Conservation (phyloP, 2,888 invertebrate genomes). For the Sturmia bella region DNA sequence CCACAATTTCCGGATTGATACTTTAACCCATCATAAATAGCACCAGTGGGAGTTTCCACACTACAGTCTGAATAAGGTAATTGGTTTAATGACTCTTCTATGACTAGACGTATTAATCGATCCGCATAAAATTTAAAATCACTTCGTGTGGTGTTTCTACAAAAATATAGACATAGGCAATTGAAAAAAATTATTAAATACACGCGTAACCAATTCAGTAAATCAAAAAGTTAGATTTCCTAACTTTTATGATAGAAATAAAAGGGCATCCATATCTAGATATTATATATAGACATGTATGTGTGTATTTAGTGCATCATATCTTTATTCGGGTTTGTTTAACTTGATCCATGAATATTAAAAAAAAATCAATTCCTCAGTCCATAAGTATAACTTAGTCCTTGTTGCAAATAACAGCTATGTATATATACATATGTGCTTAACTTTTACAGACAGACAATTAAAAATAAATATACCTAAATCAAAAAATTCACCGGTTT, state of each 20-base stretch:
- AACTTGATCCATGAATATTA: too few species aligned
- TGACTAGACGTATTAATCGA: constrained; percentile 96
- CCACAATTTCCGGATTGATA: constrained; percentile 99
- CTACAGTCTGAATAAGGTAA: constrained; percentile 93
- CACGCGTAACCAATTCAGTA: too few species aligned
- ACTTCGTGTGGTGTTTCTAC: constrained; percentile 93
- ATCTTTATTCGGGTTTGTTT: too few species aligned
- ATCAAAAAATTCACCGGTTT: constrained; percentile 9
- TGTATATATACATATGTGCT: too few species aligned
- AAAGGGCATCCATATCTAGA: too few species aligned
- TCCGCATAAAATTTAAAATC: constrained; percentile 99
- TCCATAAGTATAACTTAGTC: too few species aligned
- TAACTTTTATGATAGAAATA: too few species aligned
- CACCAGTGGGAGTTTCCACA: constrained; percentile 94
- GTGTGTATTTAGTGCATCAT: neutral
- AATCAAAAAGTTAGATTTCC: too few species aligned
- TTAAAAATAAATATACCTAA: neutral
- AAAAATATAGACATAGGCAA: neutral
- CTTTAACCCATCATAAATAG: constrained; percentile 94
- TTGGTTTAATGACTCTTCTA: constrained; percentile 98
- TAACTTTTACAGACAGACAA: neutral
- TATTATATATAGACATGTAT: neutral
- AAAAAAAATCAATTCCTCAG: neutral
- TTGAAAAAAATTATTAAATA: too few species aligned
- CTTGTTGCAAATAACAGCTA: too few species aligned